A percentile compares a stretch with the other conserved stretches of the same genome.
Conservation (phyloP, 1,140 invertebrate genomes). For the Lamellibrachia luymesi region DNA sequence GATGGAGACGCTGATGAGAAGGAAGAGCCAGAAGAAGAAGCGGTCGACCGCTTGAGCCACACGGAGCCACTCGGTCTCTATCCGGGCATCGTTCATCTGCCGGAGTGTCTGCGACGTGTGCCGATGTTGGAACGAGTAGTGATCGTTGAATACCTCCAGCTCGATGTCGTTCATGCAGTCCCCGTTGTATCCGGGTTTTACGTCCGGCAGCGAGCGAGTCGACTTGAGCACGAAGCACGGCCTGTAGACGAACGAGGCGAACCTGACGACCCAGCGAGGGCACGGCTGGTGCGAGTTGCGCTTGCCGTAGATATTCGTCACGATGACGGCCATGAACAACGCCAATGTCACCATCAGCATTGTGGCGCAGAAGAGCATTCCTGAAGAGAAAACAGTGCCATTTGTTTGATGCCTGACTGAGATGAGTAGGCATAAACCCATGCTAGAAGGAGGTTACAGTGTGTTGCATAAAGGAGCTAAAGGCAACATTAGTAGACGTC, state of each 20-base stretch:
- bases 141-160: slow-evolving; percentile 14
- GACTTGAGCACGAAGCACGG: slow-evolving; percentile 16
- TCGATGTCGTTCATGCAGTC: slow-evolving; percentile 22
- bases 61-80: slow-evolving; percentile 28
- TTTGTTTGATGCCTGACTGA: no score
- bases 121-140: neutral
- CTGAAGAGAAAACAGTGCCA: slow-evolving; percentile 22
- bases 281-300: slow-evolving; percentile 12
- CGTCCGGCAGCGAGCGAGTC: neutral
- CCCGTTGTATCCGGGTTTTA: neutral
- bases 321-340: slow-evolving; percentile 33
- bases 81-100: neutral
- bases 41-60: slow-evolving; percentile 30
- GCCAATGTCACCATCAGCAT: slow-evolving; percentile 34
- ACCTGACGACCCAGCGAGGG: slow-evolving; percentile 21
- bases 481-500: no score
- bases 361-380: slow-evolving; percentile 33
- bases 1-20: slow-evolving; percentile 22
- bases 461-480: no score
- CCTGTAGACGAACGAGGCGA: slow-evolving; percentile 21
- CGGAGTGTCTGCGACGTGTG: slow-evolving; percentile 1
- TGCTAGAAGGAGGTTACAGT: no score
- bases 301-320: slow-evolving; percentile 32
- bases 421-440: no score
- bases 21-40: slow-evolving; percentile 32